Base-by-base conservation (phyloP, 2,113 vertebrate species). In the Rhagologus leucostigma region DNA sequence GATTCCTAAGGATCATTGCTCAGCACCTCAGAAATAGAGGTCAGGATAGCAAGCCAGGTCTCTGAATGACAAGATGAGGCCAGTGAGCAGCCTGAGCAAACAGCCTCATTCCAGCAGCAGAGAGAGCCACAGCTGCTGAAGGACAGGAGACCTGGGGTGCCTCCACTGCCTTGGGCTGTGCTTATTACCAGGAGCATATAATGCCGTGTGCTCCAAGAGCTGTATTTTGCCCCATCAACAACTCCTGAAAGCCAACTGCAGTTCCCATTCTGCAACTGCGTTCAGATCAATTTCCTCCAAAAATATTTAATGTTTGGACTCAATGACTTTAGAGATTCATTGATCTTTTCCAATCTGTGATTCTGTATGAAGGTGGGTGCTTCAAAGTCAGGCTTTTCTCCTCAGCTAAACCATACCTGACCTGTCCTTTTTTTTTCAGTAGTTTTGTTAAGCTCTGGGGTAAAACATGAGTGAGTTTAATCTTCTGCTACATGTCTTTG, bases 381-480 rank as follows among this genome's bases (percentile, higher is more conserved):
- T 76, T 62, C 47, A 47, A 56, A 86, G 16, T 19, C 49, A n/a
- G 7, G 26, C 6, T 53, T 80, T 46, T 57, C 37, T 55, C 46
- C 32, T 46, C 37, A 63, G 32, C 35, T 59, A 52, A 63, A 18
- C 24, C 50, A n/a, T 18, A 49, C 11, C 42, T 47, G 65, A 23
- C 16, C 13, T 74, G 12, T 20, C 53, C 5, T 0, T 6, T 11
- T 16, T 53, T 53, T 52, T 7, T 13, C 19, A 46, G 42, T 46
- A 1, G 35, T 79, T 89, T 75, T 44, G 13, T 55, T 65, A n/a
- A 89, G n/a, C 46, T 67, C 17, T 8, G 26, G 24, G 35, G 35
- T 35, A 21, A 78, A 88, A 87, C 42, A 41, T 0, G 0, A 82
- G 22, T 0, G 0, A 70, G n/a, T 62, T 81, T 56, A 52, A 53